A percentile compares a stretch with the other conserved stretches of the same genome.
These are phyloP conservation scores for Xestoiulus laeticollis DNA, from an alignment of 2,888 invertebrate genomes.

Conservation along the genomic window DNA sequence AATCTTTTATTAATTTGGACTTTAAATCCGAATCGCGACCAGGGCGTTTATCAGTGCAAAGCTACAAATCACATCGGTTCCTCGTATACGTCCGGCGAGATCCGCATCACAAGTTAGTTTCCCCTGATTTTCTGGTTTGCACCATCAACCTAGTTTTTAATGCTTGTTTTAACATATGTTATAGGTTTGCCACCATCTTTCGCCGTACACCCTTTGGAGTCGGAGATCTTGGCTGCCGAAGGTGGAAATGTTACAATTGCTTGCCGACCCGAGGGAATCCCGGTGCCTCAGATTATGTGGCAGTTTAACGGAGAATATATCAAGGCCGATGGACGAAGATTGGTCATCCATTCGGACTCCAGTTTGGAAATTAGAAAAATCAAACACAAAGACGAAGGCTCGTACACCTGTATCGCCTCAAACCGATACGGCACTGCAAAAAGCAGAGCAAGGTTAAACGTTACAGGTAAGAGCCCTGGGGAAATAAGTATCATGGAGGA, in stretches of 20 bases:
- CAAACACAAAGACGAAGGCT: conserved; percentile 85
- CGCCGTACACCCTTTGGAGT: conserved; percentile 85
- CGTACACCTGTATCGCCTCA: conserved; percentile 85
- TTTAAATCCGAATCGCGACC: conserved; percentile 72
- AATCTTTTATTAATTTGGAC: conserved; percentile 60
- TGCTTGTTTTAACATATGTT: conserved; percentile 48
- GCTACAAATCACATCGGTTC: conserved; percentile 88
- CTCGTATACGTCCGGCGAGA: conserved; percentile 86
- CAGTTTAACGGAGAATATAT: conserved; percentile 84
- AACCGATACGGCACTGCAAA: conserved; percentile 87
- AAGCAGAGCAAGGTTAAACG: conserved; percentile 82
- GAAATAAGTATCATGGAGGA: not conserved
- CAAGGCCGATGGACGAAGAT: conserved; percentile 74
- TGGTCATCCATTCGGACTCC: conserved; percentile 83
- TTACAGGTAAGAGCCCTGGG: conserved; percentile 73
- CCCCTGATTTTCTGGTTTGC: not conserved
- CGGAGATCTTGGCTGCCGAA: conserved; percentile 90
- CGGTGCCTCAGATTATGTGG: conserved; percentile 88
- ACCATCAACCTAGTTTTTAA: not conserved
- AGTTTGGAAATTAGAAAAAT: conserved; percentile 86
- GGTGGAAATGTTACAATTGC: conserved; percentile 89
- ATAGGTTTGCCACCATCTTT: conserved; percentile 79
- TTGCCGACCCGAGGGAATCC: conserved; percentile 94
- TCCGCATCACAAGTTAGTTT: conserved; percentile 82
- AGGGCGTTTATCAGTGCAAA: conserved; percentile 95